These are phyloP conservation scores for Lutjanus erythropterus DNA, from an alignment of 2,113 vertebrate species.

Conservation along the genomic window DNA sequence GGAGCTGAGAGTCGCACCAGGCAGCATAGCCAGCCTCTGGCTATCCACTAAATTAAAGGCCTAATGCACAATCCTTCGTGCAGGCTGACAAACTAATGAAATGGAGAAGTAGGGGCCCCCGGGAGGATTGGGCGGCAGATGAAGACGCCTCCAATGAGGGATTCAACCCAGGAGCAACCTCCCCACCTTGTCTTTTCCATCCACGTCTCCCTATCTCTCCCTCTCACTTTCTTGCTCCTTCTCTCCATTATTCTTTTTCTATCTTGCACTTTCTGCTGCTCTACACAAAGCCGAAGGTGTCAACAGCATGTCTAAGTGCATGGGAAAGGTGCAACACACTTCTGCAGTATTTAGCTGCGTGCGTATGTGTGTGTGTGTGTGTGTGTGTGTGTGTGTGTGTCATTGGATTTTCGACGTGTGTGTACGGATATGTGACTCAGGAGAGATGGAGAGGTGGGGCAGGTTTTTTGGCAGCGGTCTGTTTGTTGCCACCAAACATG, in stretches of 20 bases:
- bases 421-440: conserved; percentile 32
- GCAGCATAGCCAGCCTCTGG: conserved; percentile 87
- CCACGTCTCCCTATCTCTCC: conserved; percentile 41
- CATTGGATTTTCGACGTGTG: conserved; percentile 11
- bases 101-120: conserved; percentile 87
- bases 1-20: conserved; percentile 82
- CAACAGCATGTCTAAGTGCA: conserved; percentile 53
- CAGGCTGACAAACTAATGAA: conserved; percentile 92
- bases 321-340: conserved; percentile 39
- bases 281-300: conserved; percentile 49
- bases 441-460: conserved; percentile 35
- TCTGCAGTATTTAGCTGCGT: conserved; percentile 3
- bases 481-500: conserved; percentile 75
- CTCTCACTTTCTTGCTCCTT: conserved; percentile 48
- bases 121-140: conserved; percentile 85
- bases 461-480: conserved; percentile 62
- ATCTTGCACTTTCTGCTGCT: conserved; percentile 28
- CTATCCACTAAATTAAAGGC: conserved; percentile 94
- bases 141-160: conserved; percentile 87
- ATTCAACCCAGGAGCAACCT: conserved; percentile 81
- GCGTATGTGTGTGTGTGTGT: conserved; percentile 18
- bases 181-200: conserved; percentile 76
- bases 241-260: conserved; percentile 56
- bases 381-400: conserved; percentile 8
- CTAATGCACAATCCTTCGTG: conserved; percentile 91